phyloP scores from a whole-genome alignment of 1,140 invertebrate genomes.

The Dysdera silvatica region DNA sequence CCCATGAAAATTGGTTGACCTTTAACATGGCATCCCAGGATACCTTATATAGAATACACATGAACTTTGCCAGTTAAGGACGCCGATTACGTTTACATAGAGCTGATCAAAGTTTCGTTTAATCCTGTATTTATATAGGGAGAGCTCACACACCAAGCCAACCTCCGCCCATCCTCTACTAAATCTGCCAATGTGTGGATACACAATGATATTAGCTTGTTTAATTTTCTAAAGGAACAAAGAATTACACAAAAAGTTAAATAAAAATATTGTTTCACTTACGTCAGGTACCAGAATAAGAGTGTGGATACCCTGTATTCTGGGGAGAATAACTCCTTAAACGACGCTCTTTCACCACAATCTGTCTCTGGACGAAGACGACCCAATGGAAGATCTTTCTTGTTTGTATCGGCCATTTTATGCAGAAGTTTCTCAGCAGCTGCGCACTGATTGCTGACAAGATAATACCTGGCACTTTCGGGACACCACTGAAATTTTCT shows the following conservation, averaged over 20 bases:
- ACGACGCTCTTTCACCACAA: background rate
- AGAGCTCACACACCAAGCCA: no score
- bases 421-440: background rate
- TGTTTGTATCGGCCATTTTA: conserved; percentile 7
- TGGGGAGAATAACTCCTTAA: background rate
- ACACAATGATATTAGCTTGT: no score
- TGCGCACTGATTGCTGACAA: conserved; percentile 7
- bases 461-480: conserved; percentile 17
- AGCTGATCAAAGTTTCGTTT: no score
- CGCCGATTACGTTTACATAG: no score
- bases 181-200: no score
- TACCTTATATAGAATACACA: no score
- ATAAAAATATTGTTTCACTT: background rate
- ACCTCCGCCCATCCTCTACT: no score
- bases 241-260: background rate
- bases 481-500: conserved; percentile 17
- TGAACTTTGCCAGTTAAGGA: no score
- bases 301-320: conserved; percentile 2
- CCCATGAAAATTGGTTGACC: no score
- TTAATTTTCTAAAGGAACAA: background rate
- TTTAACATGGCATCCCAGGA: no score
- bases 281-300: conserved; percentile 16
- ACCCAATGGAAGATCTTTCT: background rate
- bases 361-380: background rate
- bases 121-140: no score